A percentile compares a stretch with the other conserved stretches of the same genome.
Evolutionary conservation across 2,888 invertebrate species (phyloP).

Genomic region (Apotomis betuletana): DNA sequence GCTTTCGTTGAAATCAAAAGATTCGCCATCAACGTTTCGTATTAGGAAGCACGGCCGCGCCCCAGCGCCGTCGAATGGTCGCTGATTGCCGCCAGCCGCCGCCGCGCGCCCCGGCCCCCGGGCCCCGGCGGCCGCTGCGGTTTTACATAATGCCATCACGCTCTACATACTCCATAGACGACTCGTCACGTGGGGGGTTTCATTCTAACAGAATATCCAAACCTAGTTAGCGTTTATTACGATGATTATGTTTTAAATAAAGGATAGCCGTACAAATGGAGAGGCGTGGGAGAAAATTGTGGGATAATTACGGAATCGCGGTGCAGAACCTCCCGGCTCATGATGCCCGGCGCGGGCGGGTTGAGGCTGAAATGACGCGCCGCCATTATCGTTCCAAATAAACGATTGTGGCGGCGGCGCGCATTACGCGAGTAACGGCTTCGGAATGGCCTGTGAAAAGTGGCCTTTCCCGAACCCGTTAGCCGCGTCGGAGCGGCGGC

Average conservation of each 20-base stretch:
- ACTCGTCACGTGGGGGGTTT: conserved; percentile 1
- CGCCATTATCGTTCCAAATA: conserved; percentile 21
- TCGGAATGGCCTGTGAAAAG: conserved; percentile 26
- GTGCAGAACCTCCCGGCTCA: neutral
- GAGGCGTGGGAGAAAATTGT: neutral
- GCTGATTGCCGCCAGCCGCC: conserved; percentile 18
- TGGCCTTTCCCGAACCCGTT: conserved; percentile 28
- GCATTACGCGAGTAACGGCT: conserved; percentile 16
- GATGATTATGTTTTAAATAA: conserved; percentile 3
- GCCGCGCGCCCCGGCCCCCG: conserved; percentile 2
- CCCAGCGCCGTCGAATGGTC: conserved; percentile 26
- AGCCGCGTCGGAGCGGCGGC: neutral
- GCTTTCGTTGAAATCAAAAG: no score
- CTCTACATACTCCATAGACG: conserved; percentile 8
- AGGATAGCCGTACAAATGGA: neutral
- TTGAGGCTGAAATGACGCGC: conserved; percentile 1
- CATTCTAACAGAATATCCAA: conserved; percentile 8
- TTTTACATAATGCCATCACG: conserved; percentile 28
- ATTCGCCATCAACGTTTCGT: no score
- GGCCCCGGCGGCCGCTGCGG: neutral
- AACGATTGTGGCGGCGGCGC: conserved; percentile 13
- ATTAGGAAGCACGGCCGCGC: neutral
- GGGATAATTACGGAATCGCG: neutral
- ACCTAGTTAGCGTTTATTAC: neutral
- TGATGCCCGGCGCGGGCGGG: conserved; percentile 1